phyloP scores from a whole-genome alignment of 2,888 invertebrate species.

The Kuschelorhynchus macadamiae region DNA sequence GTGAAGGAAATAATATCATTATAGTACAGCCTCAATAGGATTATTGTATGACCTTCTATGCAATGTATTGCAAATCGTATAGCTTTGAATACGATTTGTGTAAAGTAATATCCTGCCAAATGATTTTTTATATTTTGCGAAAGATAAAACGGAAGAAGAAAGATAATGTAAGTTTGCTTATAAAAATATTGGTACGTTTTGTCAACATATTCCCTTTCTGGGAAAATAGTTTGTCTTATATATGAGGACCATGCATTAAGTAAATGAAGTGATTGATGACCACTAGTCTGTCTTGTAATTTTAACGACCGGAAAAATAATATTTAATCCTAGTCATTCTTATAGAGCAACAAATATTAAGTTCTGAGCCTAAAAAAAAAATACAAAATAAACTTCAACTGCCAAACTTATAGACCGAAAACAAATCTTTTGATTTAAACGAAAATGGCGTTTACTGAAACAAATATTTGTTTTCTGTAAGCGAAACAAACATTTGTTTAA shows the following conservation, averaged over 20 bases:
- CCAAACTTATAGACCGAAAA: too few species aligned
- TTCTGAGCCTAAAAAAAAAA: too few species aligned
- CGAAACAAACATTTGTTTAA: too few species aligned
- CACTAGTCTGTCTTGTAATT: neutral
- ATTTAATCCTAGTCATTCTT: too few species aligned
- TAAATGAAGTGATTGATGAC: slow-evolving; percentile 22
- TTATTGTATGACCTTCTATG: neutral
- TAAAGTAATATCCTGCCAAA: neutral
- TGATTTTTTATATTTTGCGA: slow-evolving; percentile 11
- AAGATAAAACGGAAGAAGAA: slow-evolving; percentile 1
- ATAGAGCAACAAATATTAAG: too few species aligned
- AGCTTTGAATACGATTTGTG: neutral
- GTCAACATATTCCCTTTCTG: slow-evolving; percentile 13
- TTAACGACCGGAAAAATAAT: neutral
- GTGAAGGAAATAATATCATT: neutral
- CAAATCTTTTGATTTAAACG: too few species aligned
- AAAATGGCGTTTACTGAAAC: too few species aligned
- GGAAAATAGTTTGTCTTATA: neutral
- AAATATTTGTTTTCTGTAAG: too few species aligned
- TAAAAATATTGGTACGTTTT: slow-evolving; percentile 15
- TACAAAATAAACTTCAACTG: too few species aligned
- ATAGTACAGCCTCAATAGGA: neutral
- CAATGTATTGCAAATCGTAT: neutral
- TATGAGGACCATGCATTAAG: neutral
- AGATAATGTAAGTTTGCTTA: neutral